Evolutionary conservation across 2,888 invertebrate species (phyloP), one percentile per base, ranked within the genome.

Genomic region (Heliconius aoede): DNA sequence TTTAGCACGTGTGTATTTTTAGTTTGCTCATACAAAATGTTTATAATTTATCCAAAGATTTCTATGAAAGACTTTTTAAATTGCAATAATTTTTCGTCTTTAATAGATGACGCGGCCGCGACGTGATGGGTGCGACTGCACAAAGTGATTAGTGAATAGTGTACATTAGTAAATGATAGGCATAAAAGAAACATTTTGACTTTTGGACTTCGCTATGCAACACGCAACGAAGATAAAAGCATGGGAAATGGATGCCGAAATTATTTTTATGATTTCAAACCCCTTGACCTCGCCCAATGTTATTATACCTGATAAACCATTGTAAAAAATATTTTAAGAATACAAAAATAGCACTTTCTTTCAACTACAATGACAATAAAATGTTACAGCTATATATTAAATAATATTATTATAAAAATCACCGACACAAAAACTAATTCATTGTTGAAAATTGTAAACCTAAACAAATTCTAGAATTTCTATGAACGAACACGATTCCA

Each of bases 401-500:
- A n/a, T 15, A 36, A 65, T 65, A 64, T 64, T 32, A n/a, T n/a
- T n/a, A n/a, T n/a, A 64, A 64, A 32, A 64, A 32, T 11, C 30
- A 64, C 32, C 58, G 71, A 71, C 71, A 71, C 58, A 58, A 58
- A 71, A 71, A 55, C 18, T 21, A 30, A 30, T 40, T 58, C 71
- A 60, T 60, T 72, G 72, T 72, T 55, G 5, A 24, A 71, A 58
- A 36, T 40, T 36, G 40, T n/a, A 36, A 26, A 60, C 13, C 24
- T 60, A 60, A 13, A 71, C 26, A 72, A 72, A 40, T 60, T 60
- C 58, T 32, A 72, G 72, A 60, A 72, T 60, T 69, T 72, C 72
- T 72, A 72, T 55, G 26, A 32, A 26, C 58, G 36, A 72, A 72
- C 58, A 32, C 58, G 36, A 72, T 72, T 32, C 60, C 58, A 60